These are phyloP conservation scores for Zingel zingel DNA, from an alignment of 2,113 vertebrate genomes.

Conservation along the genomic window DNA sequence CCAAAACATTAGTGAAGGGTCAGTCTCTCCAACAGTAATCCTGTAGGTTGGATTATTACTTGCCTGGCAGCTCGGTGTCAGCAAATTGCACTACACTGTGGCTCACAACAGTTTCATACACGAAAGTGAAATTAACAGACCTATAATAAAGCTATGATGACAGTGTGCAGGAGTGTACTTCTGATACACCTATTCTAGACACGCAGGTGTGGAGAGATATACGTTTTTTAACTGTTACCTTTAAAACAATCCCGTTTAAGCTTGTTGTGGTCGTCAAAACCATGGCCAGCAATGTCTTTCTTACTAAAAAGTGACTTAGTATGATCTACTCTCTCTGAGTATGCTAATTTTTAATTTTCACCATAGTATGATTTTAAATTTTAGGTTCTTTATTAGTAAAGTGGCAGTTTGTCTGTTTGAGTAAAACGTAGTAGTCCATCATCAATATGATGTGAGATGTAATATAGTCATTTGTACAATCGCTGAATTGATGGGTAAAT, in stretches of 20 bases:
- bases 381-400: too few relatives aligned
- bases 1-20: slow-evolving; percentile 5
- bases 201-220: background rate
- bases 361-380: too few relatives aligned
- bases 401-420: background rate
- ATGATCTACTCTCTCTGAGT: background rate
- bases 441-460: background rate
- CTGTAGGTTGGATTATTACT: background rate
- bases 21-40: slow-evolving; percentile 8
- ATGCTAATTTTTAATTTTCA: background rate
- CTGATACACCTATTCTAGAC: background rate
- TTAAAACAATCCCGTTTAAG: background rate
- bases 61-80: background rate
- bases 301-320: background rate
- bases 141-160: background rate
- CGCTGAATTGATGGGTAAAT: background rate
- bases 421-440: background rate
- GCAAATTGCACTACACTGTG: background rate
- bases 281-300: background rate
- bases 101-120: background rate
- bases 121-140: background rate
- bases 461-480: background rate
- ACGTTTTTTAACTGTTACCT: too few relatives aligned
- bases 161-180: background rate
- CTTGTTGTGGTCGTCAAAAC: background rate